These are phyloP conservation scores for Caenorhabditis sp. DNA, from an alignment of 2,888 invertebrate species.

Conservation along the genomic window DNA sequence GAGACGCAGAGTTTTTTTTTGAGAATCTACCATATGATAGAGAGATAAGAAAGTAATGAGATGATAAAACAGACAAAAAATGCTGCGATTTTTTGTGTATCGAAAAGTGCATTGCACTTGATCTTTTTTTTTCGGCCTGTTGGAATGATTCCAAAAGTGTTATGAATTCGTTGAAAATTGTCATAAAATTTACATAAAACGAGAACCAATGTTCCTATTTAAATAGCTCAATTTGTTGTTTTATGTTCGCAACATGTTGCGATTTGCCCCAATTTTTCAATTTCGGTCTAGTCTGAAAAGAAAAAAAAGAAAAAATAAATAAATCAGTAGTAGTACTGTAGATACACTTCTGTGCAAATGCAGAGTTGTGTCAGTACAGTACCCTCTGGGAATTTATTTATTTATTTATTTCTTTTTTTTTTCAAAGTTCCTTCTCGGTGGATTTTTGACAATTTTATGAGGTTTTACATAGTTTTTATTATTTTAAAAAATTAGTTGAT, in stretches of 20 bases:
- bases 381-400: neutral
- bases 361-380: neutral
- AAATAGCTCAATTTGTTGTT: too few relatives aligned
- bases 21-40: neutral
- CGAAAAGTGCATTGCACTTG: neutral
- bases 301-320: neutral
- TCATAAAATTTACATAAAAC: too few relatives aligned
- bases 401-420: neutral
- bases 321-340: neutral
- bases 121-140: neutral
- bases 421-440: too few relatives aligned
- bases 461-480: neutral
- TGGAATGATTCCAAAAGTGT: neutral
- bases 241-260: too few relatives aligned
- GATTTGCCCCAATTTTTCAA: too few relatives aligned
- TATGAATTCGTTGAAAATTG: too few relatives aligned
- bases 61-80: neutral
- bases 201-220: too few relatives aligned
- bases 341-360: neutral
- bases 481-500: too few relatives aligned
- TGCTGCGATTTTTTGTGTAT: conserved; percentile 7
- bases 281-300: neutral
- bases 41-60: neutral
- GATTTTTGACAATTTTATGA: neutral
- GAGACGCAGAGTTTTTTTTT: too few relatives aligned